Evolutionary conservation across 2,888 invertebrate species (phyloP).

Genomic region (Blastobasis adustella): DNA sequence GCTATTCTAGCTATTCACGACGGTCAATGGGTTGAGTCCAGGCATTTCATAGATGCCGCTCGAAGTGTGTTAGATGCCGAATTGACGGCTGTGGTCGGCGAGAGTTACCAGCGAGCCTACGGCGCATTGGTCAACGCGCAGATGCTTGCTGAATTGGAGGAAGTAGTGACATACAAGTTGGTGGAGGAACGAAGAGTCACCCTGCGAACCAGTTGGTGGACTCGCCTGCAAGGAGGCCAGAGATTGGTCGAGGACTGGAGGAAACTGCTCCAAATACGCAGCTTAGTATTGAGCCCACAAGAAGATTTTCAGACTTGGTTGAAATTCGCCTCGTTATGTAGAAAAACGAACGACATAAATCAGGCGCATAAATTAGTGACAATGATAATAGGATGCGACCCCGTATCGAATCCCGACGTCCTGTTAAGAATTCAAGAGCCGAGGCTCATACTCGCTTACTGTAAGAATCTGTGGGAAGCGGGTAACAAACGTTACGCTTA

Average conservation of each 20-base stretch:
- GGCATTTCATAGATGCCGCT: conserved; percentile 91
- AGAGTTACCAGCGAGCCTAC: conserved; percentile 95
- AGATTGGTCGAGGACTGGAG: conserved; percentile 98
- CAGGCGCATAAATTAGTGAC: conserved; percentile 95
- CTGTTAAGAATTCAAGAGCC: conserved; percentile 85
- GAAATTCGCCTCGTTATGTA: conserved; percentile 96
- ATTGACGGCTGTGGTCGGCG: conserved; percentile 95
- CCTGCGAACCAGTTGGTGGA: conserved; percentile 94
- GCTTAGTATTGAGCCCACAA: conserved; percentile 91
- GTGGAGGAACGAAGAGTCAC: conserved; percentile 92
- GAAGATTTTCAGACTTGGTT: conserved; percentile 98
- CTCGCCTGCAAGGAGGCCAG: conserved; percentile 94
- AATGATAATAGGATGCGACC: conserved; percentile 87
- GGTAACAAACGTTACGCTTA: conserved; percentile 85
- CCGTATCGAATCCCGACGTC: conserved; percentile 79
- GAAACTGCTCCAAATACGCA: conserved; percentile 94
- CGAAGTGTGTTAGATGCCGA: conserved; percentile 95
- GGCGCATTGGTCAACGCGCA: conserved; percentile 97
- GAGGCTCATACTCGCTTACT: conserved; percentile 93
- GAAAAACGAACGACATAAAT: conserved; percentile 91
- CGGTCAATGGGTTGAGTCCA: conserved; percentile 80
- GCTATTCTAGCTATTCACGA: conserved; percentile 94
- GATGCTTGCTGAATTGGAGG: conserved; percentile 97
- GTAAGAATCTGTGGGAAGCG: conserved; percentile 96
- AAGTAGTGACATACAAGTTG: conserved; percentile 96